Evolutionary conservation across 2,888 invertebrate genomes (phyloP).

Genomic region (Scaptomyza caliginosa): DNA sequence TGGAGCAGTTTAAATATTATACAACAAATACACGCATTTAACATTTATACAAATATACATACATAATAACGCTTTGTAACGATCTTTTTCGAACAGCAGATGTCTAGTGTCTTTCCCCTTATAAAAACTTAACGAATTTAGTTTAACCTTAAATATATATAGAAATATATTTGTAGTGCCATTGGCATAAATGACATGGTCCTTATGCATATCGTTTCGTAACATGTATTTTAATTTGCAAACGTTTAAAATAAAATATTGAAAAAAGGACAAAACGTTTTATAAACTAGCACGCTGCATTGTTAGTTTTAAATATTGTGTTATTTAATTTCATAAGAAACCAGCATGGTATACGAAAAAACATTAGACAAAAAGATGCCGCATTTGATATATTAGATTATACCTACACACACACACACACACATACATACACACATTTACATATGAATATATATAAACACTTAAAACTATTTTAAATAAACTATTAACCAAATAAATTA

Average conservation of each 20-base stretch:
- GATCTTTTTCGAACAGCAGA: slow-evolving; percentile 58
- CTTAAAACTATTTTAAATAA: slow-evolving; percentile 71
- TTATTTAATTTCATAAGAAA: slow-evolving; percentile 72
- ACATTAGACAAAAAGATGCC: slow-evolving; percentile 40
- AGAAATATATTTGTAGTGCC: slow-evolving; percentile 57
- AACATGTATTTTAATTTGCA: slow-evolving; percentile 62
- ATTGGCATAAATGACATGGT: slow-evolving; percentile 58
- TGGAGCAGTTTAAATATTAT: slow-evolving; percentile 63
- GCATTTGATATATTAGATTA: slow-evolving; percentile 63
- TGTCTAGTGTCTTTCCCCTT: slow-evolving; percentile 63
- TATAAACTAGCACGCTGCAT: slow-evolving; percentile 61
- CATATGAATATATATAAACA: slow-evolving; percentile 50
- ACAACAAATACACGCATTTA: slow-evolving; percentile 50
- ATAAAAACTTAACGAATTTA: slow-evolving; percentile 62
- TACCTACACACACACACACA: slow-evolving; percentile 31
- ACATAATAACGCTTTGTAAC: slow-evolving; percentile 60
- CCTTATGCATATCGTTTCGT: slow-evolving; percentile 73
- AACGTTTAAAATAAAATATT: slow-evolving; percentile 32
- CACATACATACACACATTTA: slow-evolving; percentile 39
- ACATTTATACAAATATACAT: slow-evolving; percentile 32
- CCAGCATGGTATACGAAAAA: slow-evolving; percentile 66
- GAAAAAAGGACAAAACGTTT: slow-evolving; percentile 32
- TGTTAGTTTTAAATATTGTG: slow-evolving; percentile 76
- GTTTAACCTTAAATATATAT: slow-evolving; percentile 66
- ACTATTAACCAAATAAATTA: slow-evolving; percentile 76